phyloP scores from a whole-genome alignment of 2,797 vertebrate species.

The Crenichthys baileyi region DNA sequence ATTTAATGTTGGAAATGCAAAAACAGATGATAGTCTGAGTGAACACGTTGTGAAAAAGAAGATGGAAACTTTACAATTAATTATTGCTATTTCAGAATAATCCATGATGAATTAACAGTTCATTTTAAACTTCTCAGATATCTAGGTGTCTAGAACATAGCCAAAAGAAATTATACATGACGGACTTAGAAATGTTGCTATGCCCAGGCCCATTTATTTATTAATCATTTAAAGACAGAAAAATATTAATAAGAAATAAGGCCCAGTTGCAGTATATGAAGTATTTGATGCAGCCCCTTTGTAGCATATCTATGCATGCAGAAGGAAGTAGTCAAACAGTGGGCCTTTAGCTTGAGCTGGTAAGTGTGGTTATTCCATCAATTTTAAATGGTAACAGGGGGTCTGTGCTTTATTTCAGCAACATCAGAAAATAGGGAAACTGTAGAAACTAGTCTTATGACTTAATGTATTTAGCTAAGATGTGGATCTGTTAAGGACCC shows the following conservation, averaged over 20 bases:
- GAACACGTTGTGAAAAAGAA: not conserved
- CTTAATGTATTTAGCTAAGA: constrained; percentile 16
- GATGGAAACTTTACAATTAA: not conserved
- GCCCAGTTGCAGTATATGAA: constrained; percentile 2
- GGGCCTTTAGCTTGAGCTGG: constrained; percentile 28
- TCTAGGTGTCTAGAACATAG: not conserved
- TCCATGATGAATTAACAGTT: not conserved
- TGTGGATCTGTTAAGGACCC: constrained; percentile 42
- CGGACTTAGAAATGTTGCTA: not conserved
- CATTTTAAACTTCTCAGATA: not conserved
- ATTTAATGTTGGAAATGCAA: not conserved
- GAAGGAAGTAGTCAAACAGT: constrained; percentile 26
- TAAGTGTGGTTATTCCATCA: constrained; percentile 51
- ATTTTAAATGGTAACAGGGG: constrained; percentile 52
- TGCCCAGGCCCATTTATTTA: constrained; percentile 31
- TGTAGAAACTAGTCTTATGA: not conserved
- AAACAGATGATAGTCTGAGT: not conserved
- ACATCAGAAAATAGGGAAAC: constrained; percentile 14
- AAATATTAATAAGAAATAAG: constrained; percentile 44
- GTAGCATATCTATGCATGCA: constrained; percentile 17
- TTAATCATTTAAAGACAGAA: constrained; percentile 13
- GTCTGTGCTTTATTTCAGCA: constrained; percentile 29
- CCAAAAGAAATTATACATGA: not conserved
- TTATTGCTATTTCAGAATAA: not conserved
- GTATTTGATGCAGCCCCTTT: constrained; percentile 23